Base-by-base conservation (phyloP, 1,140 invertebrate genomes). In the Ylistrum balloti region DNA sequence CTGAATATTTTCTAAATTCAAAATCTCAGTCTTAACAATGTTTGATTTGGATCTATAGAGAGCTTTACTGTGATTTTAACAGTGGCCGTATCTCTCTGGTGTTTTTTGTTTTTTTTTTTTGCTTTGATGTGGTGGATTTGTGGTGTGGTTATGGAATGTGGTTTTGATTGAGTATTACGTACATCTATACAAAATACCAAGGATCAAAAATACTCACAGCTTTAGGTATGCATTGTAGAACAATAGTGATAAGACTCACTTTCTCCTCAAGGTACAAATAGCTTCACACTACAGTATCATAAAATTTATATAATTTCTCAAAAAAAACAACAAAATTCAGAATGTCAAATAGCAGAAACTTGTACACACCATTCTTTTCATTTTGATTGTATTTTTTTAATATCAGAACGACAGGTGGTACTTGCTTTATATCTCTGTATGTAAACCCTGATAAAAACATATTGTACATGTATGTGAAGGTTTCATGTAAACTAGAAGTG, bases 1-100 rank as follows among this genome's bases (percentile, higher is more conserved):
- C 20, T 74, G 56, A 28, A n/a, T n/a, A 28, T n/a, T 74, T 74
- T 28, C 56, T 9, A 74, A 28, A 74, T 74, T n/a, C 28, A 5
- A 28, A 74, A 74, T 28, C 56, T 74, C 56, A 74, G 28, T 7
- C 56, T 28, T 74, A 9, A 2, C n/a, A n/a, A 28, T 28, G 5
- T 74, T 56, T 74, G 56, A 28, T 74, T n/a, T 74, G 56, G 56
- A 74, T 74, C 56, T 74, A n/a, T 74, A n/a, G 28, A 74, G 28
- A 74, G 56, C 56, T 74, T 28, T 74, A 28, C n/a, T 0, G 56
- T 74, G 56, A 74, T 74, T 74, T 74, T 74, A 74, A 3, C 56
- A 38, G n/a, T n/a, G 5, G 35, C 35, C 5, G 35, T 5, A 38
- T 38, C 35, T 7, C 5, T 38, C 5, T 38, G 5, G 22, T 11